Base-by-base conservation (phyloP, 2,888 invertebrate genomes). In the Linnaemya vulpina region DNA sequence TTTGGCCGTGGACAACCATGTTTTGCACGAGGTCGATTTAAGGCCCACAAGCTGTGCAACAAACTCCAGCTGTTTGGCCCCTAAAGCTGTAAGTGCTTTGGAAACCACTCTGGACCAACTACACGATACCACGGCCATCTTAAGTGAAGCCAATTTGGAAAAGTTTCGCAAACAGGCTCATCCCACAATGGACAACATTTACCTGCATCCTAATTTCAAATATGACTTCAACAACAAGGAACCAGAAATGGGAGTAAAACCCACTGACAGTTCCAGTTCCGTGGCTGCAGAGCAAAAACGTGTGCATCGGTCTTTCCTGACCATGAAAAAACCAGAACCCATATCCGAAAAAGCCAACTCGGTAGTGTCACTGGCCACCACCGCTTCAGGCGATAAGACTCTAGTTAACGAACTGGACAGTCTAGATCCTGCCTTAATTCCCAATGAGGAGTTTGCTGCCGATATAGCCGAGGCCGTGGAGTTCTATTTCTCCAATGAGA, bases 401-500 rank as follows among this genome's bases (percentile, higher is more conserved):
- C 80, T 85, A 30, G 71, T 87, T 3, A 91, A 90, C 43, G 93
- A 92, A 80, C 91, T 92, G 3, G 92, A 92, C 68, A 89, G 88
- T 0, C 84, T 92, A 30, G 89, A 90, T 87, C 90, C 93, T 0
- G 90, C 93, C 0, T 87, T 93, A 17, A 89, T 92, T 76, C 97
- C 97, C 0, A 95, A 95, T 87, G 96, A 96, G 5, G 97, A 97
- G 88, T 92, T 97, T 43, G 95, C 96, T 13, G 94, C 95, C 85
- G 95, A 96, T 89, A 97, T 98, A 88, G 95, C 96, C 68, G 94
- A 96, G 63, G 97, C 97, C 91, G 98, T 98, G 30, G 98, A 99
- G 93, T 98, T 96, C 91, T 98, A 98, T 93, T 98, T 99, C 93
- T 97, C 98, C 84, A 98, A 99, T 90, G 97, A 97, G 70, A 98